phyloP scores from a whole-genome alignment of 2,113 vertebrate species.

The Cryptomyrus ogoouensis region DNA sequence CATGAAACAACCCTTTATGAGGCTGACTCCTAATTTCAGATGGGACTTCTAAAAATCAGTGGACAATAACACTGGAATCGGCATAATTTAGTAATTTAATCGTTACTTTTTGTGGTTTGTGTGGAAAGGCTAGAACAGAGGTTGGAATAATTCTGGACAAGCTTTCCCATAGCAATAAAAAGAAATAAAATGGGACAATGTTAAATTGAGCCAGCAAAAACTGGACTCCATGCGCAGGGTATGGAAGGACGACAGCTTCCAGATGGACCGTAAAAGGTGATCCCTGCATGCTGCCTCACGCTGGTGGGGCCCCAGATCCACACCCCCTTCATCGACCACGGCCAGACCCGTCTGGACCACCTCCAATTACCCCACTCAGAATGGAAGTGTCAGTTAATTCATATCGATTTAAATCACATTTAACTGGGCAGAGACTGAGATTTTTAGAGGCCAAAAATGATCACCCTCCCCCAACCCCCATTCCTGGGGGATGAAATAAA shows the following conservation, averaged over 20 bases:
- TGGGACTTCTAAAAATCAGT: background rate
- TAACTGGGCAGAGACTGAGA: constrained; percentile 34
- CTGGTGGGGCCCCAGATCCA: background rate
- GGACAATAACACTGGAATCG: background rate
- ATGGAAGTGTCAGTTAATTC: constrained; percentile 36
- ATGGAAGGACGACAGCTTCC: background rate
- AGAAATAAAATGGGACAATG: background rate
- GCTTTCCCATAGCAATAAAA: background rate
- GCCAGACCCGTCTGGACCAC: constrained; percentile 10
- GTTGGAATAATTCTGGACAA: background rate
- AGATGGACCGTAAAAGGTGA: background rate
- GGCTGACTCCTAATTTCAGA: background rate
- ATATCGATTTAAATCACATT: constrained; percentile 38
- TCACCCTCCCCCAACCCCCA: background rate
- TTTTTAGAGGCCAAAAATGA: constrained; percentile 16
- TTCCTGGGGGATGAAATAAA: background rate
- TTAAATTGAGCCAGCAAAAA: background rate
- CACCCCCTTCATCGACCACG: background rate
- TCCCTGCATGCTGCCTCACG: background rate
- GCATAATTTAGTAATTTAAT: background rate
- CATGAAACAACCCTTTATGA: background rate
- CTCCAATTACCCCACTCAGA: constrained; percentile 31
- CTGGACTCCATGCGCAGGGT: background rate
- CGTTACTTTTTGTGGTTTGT: background rate
- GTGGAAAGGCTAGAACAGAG: background rate